Base-by-base conservation (phyloP, 2,797 vertebrate species). In the Ceryle rudis region DNA sequence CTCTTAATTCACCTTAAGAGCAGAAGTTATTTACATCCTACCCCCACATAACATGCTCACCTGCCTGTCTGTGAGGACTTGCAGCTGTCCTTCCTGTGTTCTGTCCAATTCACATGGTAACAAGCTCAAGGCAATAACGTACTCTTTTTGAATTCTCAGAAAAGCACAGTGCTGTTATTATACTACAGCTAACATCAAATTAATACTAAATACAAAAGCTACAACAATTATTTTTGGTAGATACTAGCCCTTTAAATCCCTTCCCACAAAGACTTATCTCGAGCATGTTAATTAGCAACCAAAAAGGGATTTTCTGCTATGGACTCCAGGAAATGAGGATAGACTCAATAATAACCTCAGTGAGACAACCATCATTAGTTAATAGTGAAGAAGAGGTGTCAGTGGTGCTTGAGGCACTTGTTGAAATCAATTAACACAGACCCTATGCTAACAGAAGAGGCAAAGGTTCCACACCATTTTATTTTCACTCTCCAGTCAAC, bases 351-450 rank as follows among this genome's bases (percentile, higher is more conserved):
- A 95, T 52, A 86, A 72, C 64, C 54, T 89, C 26, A 25, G 65
- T 25, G 66, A 84, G 91, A 93, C 83, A 92, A 92, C 31, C 78
- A 71, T 94, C 95, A 82, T 62, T 52, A 93, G 79, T 41, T 70
- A 96, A 93, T 21, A 89, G 84, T 6, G 8, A 94, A 93, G 67
- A 85, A 81, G 85, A 94, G 66, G 42, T 77, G 26, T 92, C 82
- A 84, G 73, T 42, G 77, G 78, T 73, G 47, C 95, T 97, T 93
- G 73, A 97, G 60, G 57, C 66, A 80, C 77, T 35, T 49, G 52
- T 49, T 96, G 84, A 95, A 89, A 89, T 60, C 89, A 91, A 42
- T 88, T 90, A 95, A 82, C 60, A 64, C 2, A 5, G 44, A 80
- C 9, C 25, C 23, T 47, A 7, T 23, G 61, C 57, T 72, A 84